These are phyloP conservation scores for Phytoseiulus persimilis DNA, from an alignment of 2,888 invertebrate species.

Conservation along the genomic window DNA sequence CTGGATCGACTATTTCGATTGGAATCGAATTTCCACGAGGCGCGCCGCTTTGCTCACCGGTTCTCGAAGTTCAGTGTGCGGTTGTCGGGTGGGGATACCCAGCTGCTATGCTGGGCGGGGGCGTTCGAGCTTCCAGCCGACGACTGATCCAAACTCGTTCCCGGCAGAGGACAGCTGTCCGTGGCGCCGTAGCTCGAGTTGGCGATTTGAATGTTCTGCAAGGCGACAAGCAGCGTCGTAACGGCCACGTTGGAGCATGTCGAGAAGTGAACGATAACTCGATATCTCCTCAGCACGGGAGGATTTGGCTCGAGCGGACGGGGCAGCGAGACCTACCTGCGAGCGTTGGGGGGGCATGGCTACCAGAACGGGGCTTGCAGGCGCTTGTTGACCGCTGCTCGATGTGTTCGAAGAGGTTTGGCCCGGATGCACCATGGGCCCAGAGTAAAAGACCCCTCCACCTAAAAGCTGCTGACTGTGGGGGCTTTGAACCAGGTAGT, in stretches of 20 bases:
- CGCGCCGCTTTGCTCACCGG: background rate
- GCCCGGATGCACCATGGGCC: constrained; percentile 5
- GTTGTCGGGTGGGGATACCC: background rate
- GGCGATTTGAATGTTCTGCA: constrained; percentile 19
- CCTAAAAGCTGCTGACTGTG: background rate
- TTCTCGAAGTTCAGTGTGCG: background rate
- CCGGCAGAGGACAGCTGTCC: background rate
- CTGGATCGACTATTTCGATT: too few relatives aligned
- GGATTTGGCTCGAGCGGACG: too few relatives aligned
- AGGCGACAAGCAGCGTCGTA: too few relatives aligned
- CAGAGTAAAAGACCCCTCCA: background rate
- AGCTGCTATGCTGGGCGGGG: background rate
- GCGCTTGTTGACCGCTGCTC: background rate
- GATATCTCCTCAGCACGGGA: too few relatives aligned
- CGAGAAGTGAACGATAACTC: too few relatives aligned
- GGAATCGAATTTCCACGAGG: too few relatives aligned
- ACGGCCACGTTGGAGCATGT: too few relatives aligned
- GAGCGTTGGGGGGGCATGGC: background rate
- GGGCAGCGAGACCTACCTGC: too few relatives aligned
- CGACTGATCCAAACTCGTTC: constrained; percentile 14
- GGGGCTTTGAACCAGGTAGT: background rate
- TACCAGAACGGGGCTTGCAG: background rate
- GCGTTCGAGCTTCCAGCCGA: background rate
- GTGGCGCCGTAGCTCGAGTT: background rate
- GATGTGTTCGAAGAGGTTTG: background rate